Conservation (phyloP, 2,888 invertebrate species). For the Macrosiphum euphorbiae region DNA sequence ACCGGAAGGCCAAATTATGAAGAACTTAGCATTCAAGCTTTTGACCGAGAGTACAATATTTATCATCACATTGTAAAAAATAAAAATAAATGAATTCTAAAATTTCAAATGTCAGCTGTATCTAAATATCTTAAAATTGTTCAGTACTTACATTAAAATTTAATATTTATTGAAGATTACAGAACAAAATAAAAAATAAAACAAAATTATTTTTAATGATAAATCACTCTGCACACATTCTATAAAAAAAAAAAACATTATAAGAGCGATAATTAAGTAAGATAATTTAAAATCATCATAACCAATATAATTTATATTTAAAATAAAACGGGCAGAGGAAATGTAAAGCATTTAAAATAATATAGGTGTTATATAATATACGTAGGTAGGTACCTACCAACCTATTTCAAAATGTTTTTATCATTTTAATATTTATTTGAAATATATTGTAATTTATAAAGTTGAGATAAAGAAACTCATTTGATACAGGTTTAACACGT, state of each 20-base stretch:
- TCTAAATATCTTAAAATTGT: no score
- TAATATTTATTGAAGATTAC: no score
- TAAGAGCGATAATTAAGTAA: background rate
- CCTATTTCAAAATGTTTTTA: background rate
- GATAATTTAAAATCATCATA: background rate
- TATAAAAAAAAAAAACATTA: background rate
- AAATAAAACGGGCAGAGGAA: background rate
- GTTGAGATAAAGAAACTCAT: background rate
- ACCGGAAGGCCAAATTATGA: background rate
- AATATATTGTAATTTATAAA: background rate
- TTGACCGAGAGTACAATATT: no score
- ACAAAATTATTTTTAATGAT: no score
- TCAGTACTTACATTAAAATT: no score
- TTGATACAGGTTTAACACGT: background rate
- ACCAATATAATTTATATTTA: background rate
- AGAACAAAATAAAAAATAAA: no score
- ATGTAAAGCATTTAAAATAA: background rate
- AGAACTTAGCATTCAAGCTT: background rate
- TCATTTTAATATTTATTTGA: background rate
- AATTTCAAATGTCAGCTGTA: no score
- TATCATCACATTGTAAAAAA: no score
- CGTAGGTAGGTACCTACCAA: background rate
- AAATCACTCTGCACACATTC: background rate
- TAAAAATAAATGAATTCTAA: no score
- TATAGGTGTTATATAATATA: background rate